Evolutionary conservation across 2,888 invertebrate species (phyloP).

Genomic region (Hesperia comma): DNA sequence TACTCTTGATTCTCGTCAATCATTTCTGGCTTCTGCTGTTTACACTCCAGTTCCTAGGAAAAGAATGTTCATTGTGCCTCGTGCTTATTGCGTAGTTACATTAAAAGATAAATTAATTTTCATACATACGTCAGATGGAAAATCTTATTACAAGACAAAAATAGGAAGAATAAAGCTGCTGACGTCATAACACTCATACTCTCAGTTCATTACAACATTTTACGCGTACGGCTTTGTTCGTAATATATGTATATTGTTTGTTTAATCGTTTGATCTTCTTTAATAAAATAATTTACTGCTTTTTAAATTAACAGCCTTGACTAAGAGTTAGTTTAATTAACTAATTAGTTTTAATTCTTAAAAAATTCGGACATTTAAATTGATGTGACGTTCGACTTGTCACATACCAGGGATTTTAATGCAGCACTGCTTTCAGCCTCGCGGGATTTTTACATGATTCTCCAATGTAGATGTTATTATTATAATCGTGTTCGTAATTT

Average conservation of each 20-base stretch:
- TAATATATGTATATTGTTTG: neutral
- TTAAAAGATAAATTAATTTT: neutral
- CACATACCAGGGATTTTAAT: too few species aligned
- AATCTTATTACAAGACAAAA: neutral
- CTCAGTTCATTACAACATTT: neutral
- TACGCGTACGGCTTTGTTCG: neutral
- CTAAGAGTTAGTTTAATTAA: too few species aligned
- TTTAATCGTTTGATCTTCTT: too few species aligned
- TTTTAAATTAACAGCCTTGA: too few species aligned
- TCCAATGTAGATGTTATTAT: too few species aligned
- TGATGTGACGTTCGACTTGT: too few species aligned
- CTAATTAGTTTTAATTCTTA: too few species aligned
- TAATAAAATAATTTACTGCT: too few species aligned
- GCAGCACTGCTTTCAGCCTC: too few species aligned
- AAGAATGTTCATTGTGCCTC: conserved; percentile 20
- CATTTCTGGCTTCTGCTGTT: conserved; percentile 20
- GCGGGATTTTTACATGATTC: too few species aligned
- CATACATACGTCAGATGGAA: neutral
- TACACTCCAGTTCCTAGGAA: conserved; percentile 22
- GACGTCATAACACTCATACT: neutral
- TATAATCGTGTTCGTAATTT: too few species aligned
- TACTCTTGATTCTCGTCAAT: conserved; percentile 23
- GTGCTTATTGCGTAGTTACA: conserved; percentile 10
- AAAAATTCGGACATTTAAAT: too few species aligned
- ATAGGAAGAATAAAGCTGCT: conserved; percentile 1